Percentiles rank a stretch among this genome's conserved stretches.
phyloP scores from a whole-genome alignment of 1,140 invertebrate species.

The Ectropis grisescens region DNA sequence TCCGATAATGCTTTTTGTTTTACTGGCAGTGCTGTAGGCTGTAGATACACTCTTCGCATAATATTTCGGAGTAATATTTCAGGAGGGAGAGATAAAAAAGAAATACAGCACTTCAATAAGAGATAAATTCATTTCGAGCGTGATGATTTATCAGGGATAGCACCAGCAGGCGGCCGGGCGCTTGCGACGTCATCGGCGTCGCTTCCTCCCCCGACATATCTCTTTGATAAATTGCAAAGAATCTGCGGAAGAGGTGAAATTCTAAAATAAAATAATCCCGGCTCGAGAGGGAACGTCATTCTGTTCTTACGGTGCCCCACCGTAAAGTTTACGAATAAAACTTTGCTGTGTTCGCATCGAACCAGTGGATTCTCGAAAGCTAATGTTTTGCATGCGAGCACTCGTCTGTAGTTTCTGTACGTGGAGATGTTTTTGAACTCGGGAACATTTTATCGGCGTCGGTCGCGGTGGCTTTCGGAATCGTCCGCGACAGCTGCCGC shows the following conservation, averaged over 20 bases:
- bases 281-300: not conserved
- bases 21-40: too few species aligned
- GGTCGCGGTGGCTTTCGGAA: slow-evolving; percentile 24
- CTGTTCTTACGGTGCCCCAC: not conserved
- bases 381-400: slow-evolving; percentile 12
- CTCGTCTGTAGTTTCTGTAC: not conserved
- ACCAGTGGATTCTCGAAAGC: too few species aligned
- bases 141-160: slow-evolving; percentile 40
- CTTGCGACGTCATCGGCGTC: slow-evolving; percentile 33
- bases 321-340: slow-evolving; percentile 7
- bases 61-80: too few species aligned
- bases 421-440: slow-evolving; percentile 6
- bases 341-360: slow-evolving; percentile 1
- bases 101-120: slow-evolving; percentile 24
- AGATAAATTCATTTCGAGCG: slow-evolving; percentile 41
- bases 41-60: too few species aligned
- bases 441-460: slow-evolving; percentile 5
- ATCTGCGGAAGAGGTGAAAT: slow-evolving; percentile 23
- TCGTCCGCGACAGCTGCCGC: slow-evolving; percentile 38
- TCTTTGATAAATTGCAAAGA: slow-evolving; percentile 37
- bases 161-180: slow-evolving; percentile 19
- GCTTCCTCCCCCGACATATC: slow-evolving; percentile 30
- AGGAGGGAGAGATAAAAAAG: slow-evolving; percentile 9
- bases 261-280: slow-evolving; percentile 16
- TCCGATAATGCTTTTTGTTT: too few species aligned